Evolutionary conservation across 2,888 invertebrate genomes (phyloP).

Genomic region (Pandemis cinnamomeana): DNA sequence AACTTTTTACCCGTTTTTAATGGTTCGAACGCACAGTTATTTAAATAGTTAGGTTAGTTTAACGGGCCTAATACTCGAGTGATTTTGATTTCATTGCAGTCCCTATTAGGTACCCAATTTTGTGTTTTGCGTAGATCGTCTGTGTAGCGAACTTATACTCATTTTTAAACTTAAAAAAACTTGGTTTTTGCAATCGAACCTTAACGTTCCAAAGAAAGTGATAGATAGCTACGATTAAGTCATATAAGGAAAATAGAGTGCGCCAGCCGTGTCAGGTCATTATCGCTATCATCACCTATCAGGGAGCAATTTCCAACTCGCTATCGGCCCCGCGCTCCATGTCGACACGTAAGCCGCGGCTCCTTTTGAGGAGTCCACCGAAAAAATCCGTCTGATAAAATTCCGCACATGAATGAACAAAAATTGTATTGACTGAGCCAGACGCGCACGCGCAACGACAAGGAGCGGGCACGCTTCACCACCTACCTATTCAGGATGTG

Average conservation of each 20-base stretch:
- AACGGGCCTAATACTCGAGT: not conserved
- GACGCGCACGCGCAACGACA: slow-evolving; percentile 53
- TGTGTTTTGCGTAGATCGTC: too few species aligned
- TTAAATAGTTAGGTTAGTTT: not conserved
- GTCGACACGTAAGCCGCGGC: slow-evolving; percentile 52
- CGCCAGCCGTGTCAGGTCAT: slow-evolving; percentile 47
- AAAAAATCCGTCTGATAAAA: slow-evolving; percentile 51
- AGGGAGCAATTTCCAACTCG: slow-evolving; percentile 51
- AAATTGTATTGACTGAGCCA: slow-evolving; percentile 55
- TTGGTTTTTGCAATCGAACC: not conserved
- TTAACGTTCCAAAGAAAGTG: slow-evolving; percentile 13
- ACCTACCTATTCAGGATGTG: slow-evolving; percentile 81
- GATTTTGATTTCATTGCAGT: not conserved
- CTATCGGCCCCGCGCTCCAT: slow-evolving; percentile 46
- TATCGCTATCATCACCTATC: slow-evolving; percentile 58
- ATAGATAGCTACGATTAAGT: slow-evolving; percentile 46
- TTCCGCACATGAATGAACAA: slow-evolving; percentile 73
- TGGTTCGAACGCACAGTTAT: slow-evolving; percentile 55
- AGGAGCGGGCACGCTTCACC: slow-evolving; percentile 72
- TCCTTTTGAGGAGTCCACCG: slow-evolving; percentile 49
- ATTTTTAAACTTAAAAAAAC: not conserved
- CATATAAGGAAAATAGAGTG: slow-evolving; percentile 52
- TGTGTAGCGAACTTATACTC: too few species aligned
- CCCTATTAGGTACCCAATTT: too few species aligned
- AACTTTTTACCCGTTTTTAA: slow-evolving; percentile 68